Base-by-base conservation (phyloP, 2,888 invertebrate species). In the Stenurella melanura region DNA sequence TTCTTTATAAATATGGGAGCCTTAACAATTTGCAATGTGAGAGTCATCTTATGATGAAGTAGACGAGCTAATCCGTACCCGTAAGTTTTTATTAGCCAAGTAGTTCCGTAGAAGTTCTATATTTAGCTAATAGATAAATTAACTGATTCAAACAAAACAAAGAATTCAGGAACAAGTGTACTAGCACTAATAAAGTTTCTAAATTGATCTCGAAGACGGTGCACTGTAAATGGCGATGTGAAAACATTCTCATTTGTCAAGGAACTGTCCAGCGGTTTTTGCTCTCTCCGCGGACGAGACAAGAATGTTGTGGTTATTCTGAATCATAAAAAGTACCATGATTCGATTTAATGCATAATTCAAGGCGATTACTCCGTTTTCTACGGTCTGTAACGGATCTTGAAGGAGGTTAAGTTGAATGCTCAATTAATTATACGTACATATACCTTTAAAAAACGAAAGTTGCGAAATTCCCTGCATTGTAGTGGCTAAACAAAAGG, bases 331-430 rank as follows among this genome's bases (percentile, higher is more conserved):
- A 56, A 58, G 58, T 58, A n/a, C 21, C 57, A 12, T 17, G 19
- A 58, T 60, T 75, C 71, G 54, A 76, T 67, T 71, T 42, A 68
- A 78, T 80, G 56, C 70, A 78, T 75, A 75, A 80, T 81, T 78
- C 78, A 79, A 74, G n/a, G 21, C 64, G 58, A 68, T 38, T 26
- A 26, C 17, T 42, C 21, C 21, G 73, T 76, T 81, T 82, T 80
- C 80, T 76, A 76, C 70, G 71, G 18, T 63, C 72, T 42, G 58
- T 67, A 74, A 64, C 82, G 82, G 82, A 82, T 78, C 75, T 79
- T 26, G 57, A 82, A 79, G 69, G 78, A 76, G 81, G 80, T 79
- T 75, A 76, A 67, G 67, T 75, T 50, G 50, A n/a, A n/a, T 50
- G 66, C 54, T 73, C 64, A 3, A 17, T 19, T 66, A 66, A 42